phyloP scores from a whole-genome alignment of 2,797 vertebrate genomes.

The Glossophaga mutica region DNA sequence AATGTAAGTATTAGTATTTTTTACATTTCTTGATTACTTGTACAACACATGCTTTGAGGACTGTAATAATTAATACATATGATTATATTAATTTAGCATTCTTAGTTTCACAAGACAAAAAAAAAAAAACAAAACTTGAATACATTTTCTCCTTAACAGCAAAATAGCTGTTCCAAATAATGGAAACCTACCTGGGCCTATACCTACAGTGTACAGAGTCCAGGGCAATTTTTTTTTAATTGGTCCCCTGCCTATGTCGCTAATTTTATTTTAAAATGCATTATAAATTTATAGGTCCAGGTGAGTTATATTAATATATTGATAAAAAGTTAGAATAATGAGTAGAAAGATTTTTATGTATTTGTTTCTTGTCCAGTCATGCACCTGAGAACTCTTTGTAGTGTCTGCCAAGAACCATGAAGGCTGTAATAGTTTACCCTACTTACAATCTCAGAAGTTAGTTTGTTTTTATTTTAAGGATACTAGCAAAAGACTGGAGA shows the following conservation, averaged over 20 bases:
- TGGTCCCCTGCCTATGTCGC: background rate
- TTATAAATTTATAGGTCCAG: background rate
- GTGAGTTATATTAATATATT: background rate
- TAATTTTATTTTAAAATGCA: background rate
- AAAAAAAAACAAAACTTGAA: background rate
- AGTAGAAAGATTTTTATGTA: background rate
- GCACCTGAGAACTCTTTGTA: background rate
- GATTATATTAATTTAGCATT: background rate
- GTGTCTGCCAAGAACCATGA: background rate
- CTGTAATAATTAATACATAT: background rate
- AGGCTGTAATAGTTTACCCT: background rate
- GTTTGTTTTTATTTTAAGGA: background rate
- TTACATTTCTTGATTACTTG: background rate
- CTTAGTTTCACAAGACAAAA: background rate
- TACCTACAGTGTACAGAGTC: background rate
- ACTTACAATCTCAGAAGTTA: background rate
- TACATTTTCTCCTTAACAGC: background rate
- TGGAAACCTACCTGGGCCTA: background rate
- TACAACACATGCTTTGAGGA: background rate
- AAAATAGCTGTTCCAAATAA: background rate
- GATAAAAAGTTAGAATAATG: slow-evolving; percentile 19
- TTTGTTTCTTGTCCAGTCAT: background rate
- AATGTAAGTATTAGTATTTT: background rate
- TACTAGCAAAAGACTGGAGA: background rate
- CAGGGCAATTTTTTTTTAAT: background rate